Evolutionary conservation across 2,113 vertebrate species (phyloP).

Genomic region (Pan troglodytes): DNA sequence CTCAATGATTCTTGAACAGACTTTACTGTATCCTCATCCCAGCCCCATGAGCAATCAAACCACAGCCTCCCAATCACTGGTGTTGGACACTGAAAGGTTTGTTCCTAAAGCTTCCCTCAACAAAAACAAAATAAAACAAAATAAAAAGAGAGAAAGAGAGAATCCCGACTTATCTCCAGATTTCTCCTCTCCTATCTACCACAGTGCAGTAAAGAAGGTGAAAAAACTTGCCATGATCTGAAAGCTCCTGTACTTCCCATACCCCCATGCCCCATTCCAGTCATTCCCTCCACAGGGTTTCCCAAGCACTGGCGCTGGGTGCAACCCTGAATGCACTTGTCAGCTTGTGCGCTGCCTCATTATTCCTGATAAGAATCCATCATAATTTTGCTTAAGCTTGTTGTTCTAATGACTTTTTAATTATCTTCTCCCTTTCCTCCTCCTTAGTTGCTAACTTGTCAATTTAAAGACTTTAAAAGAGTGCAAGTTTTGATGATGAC

Average conservation of each 20-base stretch:
- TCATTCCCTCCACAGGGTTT: not conserved
- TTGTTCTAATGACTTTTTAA: slow-evolving; percentile 70
- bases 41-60: not conserved
- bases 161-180: not conserved
- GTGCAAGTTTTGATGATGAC: slow-evolving; percentile 42
- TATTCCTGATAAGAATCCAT: slow-evolving; percentile 25
- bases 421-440: slow-evolving; percentile 46
- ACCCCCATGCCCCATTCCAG: not conserved
- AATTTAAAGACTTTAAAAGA: slow-evolving; percentile 55
- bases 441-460: slow-evolving; percentile 49
- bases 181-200: not conserved
- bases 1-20: not conserved
- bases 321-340: not conserved
- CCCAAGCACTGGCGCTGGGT: not conserved
- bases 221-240: not conserved
- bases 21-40: not conserved
- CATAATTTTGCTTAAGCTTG: slow-evolving; percentile 18
- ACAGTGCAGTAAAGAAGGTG: not conserved
- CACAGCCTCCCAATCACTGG: not conserved
- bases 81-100: not conserved
- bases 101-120: not conserved
- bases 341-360: not conserved
- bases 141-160: no score
- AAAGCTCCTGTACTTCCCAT: not conserved
- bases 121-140: rapidly evolving